These are phyloP conservation scores for Bryconaethiops microstoma DNA, from an alignment of 2,797 vertebrate species.

Conservation along the genomic window DNA sequence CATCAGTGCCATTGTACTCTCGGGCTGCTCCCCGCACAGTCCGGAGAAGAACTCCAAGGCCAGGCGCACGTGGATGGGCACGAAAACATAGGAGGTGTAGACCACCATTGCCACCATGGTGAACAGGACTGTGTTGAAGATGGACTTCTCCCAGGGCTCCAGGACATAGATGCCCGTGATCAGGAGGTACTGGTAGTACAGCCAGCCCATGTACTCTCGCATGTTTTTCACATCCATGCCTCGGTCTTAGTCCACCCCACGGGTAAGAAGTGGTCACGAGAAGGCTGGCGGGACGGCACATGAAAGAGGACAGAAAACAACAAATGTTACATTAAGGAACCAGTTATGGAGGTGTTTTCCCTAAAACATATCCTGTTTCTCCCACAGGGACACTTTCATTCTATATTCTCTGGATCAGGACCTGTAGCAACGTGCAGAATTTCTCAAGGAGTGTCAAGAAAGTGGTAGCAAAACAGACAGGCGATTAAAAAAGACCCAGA, in stretches of 20 bases:
- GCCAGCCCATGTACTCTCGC: constrained; percentile 90
- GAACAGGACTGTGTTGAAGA: constrained; percentile 90
- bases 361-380: neutral
- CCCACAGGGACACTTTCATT: neutral
- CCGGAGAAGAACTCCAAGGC: constrained; percentile 92
- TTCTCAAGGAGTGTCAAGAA: neutral
- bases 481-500: neutral
- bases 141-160: constrained; percentile 95
- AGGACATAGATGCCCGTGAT: constrained; percentile 94
- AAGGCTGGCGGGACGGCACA: neutral
- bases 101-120: constrained; percentile 91
- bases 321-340: constrained; percentile 12
- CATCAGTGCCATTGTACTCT: constrained; percentile 78
- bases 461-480: neutral
- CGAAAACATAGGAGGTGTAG: constrained; percentile 95
- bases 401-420: constrained; percentile 8
- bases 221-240: constrained; percentile 87
- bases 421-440: neutral
- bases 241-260: neutral
- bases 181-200: constrained; percentile 98
- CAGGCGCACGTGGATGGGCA: constrained; percentile 90
- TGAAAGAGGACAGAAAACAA: constrained; percentile 19
- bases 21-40: constrained; percentile 81
- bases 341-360: neutral
- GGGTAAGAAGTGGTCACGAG: neutral